Conservation (phyloP, 2,113 vertebrate species). For the Nothocercus julius region DNA sequence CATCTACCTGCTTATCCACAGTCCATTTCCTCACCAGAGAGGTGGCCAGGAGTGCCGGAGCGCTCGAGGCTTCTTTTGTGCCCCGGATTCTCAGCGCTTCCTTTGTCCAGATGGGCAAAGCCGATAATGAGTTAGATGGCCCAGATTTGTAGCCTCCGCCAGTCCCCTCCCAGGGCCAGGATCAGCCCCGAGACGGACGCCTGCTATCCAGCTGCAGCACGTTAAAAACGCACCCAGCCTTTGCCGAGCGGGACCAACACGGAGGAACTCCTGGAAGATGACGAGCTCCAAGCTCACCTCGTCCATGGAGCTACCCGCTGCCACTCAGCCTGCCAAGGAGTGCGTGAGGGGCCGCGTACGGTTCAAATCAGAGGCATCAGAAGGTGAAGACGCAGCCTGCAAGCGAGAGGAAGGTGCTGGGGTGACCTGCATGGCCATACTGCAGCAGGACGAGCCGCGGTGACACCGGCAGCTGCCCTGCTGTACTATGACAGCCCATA, state of each 20-base stretch:
- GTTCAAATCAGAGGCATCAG: background rate
- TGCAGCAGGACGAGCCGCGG: background rate
- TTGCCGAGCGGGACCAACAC: rapidly evolving
- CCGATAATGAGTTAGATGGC: background rate
- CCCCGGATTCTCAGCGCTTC: rapidly evolving
- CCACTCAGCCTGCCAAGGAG: background rate
- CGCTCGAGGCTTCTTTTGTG: background rate
- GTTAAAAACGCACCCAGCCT: background rate
- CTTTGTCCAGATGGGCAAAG: background rate
- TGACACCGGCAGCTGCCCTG: background rate
- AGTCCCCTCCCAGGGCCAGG: background rate
- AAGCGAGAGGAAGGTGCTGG: rapidly evolving
- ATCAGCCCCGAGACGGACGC: background rate
- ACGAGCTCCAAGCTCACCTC: background rate
- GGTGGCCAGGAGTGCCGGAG: background rate
- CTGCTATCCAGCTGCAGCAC: background rate
- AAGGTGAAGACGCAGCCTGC: background rate
- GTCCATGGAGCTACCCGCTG: rapidly evolving
- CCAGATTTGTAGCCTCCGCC: background rate
- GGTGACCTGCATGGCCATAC: rapidly evolving
- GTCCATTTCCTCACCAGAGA: background rate
- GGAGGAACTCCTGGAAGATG: background rate
- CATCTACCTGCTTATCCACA: background rate
- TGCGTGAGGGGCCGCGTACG: rapidly evolving
- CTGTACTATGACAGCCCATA: background rate